phyloP scores from a whole-genome alignment of 2,113 vertebrate species.

The Cheilinus undulatus region DNA sequence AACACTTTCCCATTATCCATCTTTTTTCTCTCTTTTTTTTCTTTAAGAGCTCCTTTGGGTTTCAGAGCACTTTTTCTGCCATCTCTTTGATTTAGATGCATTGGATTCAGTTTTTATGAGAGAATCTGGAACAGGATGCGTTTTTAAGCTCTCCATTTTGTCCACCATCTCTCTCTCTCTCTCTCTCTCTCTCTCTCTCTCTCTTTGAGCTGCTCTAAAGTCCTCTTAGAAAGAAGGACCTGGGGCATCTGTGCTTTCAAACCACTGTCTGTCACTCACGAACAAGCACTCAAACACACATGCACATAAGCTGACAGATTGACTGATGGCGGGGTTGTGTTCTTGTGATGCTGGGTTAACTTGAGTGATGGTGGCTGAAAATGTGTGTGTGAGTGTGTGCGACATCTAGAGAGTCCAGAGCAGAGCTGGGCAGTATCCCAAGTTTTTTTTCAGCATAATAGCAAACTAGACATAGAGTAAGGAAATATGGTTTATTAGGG shows the following conservation, averaged over 20 bases:
- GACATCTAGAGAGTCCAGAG: neutral
- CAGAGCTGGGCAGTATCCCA: no score
- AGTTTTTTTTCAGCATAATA: no score
- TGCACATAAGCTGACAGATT: constrained; percentile 30
- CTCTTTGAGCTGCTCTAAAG: constrained; percentile 37
- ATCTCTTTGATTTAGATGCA: constrained; percentile 50
- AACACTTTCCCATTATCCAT: constrained; percentile 26
- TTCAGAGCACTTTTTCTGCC: constrained; percentile 17
- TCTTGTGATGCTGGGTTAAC: constrained; percentile 43
- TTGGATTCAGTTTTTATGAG: constrained; percentile 39
- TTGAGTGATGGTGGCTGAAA: constrained; percentile 43
- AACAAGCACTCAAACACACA: neutral
- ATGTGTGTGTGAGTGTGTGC: constrained; percentile 20
- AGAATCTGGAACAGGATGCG: constrained; percentile 52
- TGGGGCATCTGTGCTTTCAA: constrained; percentile 60
- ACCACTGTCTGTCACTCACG: constrained; percentile 2
- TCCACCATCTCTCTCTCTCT: constrained; percentile 11
- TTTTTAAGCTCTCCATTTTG: constrained; percentile 50
- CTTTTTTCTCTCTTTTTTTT: neutral
- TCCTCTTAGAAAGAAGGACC: constrained; percentile 60
- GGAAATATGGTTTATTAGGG: no score
- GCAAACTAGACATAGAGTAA: no score
- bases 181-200: neutral
- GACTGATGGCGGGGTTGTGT: constrained; percentile 58
- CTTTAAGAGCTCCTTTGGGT: constrained; percentile 25